Conservation (phyloP, 1,140 invertebrate species). For the Hirudo medicinalis region DNA sequence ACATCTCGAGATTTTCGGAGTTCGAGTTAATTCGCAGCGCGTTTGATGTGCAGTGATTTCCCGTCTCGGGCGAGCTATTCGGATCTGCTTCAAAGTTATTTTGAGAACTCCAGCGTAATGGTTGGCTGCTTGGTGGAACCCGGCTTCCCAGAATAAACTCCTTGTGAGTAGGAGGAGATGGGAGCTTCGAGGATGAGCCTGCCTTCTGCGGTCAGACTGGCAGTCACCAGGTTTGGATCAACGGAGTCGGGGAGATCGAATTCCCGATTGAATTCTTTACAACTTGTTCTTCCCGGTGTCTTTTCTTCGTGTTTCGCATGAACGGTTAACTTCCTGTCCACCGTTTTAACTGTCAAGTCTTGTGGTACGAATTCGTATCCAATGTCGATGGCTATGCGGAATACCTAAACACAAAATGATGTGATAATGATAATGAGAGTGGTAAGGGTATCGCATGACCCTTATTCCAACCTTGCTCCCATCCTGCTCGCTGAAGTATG, state of each 20-base stretch:
- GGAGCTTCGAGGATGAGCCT: conserved; percentile 38
- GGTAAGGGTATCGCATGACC: not conserved
- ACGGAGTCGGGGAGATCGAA: conserved; percentile 39
- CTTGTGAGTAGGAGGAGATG: conserved; percentile 13
- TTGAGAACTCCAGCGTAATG: conserved; percentile 6
- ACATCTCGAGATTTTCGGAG: no score
- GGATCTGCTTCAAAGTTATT: no score
- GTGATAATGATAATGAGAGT: not conserved
- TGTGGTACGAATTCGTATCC: conserved; percentile 35
- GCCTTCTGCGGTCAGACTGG: conserved; percentile 36
- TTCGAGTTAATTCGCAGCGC: no score
- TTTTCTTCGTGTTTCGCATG: conserved; percentile 39
- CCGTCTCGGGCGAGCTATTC: no score
- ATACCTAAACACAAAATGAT: not conserved
- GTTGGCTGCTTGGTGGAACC: conserved; percentile 22
- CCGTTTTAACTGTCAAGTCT: conserved; percentile 37
- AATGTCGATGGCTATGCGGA: conserved; percentile 33
- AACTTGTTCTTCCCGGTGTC: conserved; percentile 33
- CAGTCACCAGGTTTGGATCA: conserved; percentile 36
- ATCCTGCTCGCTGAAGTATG: conserved; percentile 1
- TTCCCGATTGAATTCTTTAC: conserved; percentile 38
- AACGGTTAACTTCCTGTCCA: conserved; percentile 37
- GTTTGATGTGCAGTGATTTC: no score
- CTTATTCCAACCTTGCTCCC: not conserved
- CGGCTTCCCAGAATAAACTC: conserved; percentile 15